phyloP scores from a whole-genome alignment of 2,888 invertebrate genomes.

The Hanleya hanleyi region DNA sequence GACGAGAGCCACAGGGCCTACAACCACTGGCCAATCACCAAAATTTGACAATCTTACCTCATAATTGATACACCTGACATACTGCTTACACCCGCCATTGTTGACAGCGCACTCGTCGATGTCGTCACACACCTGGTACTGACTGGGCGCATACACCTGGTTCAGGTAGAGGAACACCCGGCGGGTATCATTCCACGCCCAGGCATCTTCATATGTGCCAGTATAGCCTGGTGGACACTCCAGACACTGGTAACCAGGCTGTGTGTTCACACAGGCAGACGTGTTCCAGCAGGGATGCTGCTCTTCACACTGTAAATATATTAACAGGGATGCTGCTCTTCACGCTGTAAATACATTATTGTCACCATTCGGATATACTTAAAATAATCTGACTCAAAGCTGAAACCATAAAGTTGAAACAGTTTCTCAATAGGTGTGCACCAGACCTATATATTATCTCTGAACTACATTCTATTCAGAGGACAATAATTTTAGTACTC shows the following conservation, averaged over 20 bases:
- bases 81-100: slow-evolving; percentile 59
- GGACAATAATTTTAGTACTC: too few relatives aligned
- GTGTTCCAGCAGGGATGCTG: slow-evolving; percentile 40
- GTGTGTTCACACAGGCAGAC: slow-evolving; percentile 51
- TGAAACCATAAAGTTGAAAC: too few relatives aligned
- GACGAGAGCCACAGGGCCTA: not conserved
- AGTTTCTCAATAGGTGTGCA: too few relatives aligned
- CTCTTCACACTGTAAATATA: slow-evolving; percentile 48
- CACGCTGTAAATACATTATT: too few relatives aligned
- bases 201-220: slow-evolving; percentile 55
- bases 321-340: too few relatives aligned
- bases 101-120: slow-evolving; percentile 52
- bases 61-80: slow-evolving; percentile 59
- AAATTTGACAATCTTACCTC: slow-evolving; percentile 47
- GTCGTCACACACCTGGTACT: slow-evolving; percentile 51
- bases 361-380: too few relatives aligned
- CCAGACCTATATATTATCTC: too few relatives aligned
- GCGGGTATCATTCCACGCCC: slow-evolving; percentile 41
- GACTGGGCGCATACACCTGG: slow-evolving; percentile 28
- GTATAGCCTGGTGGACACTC: slow-evolving; percentile 52
- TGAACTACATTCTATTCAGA: too few relatives aligned
- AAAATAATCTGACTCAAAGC: too few relatives aligned
- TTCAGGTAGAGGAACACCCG: slow-evolving; percentile 47
- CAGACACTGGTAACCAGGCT: slow-evolving; percentile 55
- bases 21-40: not conserved